Percentiles rank a stretch among this genome's conserved stretches.
phyloP scores from a whole-genome alignment of 2,888 invertebrate genomes.

The Pedicia rivosa region DNA sequence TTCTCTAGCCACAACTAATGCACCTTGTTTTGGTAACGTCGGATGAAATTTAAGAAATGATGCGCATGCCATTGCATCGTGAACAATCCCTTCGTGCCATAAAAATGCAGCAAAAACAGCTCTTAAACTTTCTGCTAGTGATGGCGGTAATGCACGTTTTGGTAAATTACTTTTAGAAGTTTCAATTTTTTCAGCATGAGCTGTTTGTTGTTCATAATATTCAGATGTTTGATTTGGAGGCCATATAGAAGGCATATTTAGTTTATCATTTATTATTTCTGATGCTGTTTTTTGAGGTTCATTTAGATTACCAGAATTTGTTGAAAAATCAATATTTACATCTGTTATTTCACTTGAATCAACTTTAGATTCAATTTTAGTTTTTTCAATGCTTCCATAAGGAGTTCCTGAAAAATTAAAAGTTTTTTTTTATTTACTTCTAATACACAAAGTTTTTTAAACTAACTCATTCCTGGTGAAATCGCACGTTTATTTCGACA shows the following conservation, averaged over 20 bases:
- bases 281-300: too few relatives aligned
- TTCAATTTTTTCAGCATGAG: not conserved
- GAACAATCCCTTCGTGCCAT: constrained; percentile 95
- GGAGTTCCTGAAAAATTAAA: too few relatives aligned
- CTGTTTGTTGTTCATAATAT: not conserved
- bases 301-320: too few relatives aligned
- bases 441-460: not conserved
- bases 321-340: too few relatives aligned
- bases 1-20: constrained; percentile 52
- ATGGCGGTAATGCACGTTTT: constrained; percentile 79
- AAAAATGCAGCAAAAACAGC: constrained; percentile 91
- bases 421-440: too few relatives aligned
- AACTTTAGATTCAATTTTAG: not conserved
- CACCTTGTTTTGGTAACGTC: constrained; percentile 63
- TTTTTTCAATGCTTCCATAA: not conserved
- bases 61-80: constrained; percentile 96
- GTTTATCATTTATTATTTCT: constrained; percentile 20
- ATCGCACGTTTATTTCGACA: constrained; percentile 13
- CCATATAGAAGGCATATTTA: constrained; percentile 2
- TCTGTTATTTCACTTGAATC: too few relatives aligned
- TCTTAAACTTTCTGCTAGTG: constrained; percentile 81
- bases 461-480: constrained; percentile 7
- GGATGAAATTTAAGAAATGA: constrained; percentile 92
- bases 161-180: constrained; percentile 20
- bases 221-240: not conserved